Evolutionary conservation across 1,140 invertebrate genomes (phyloP), one percentile per base, ranked within the genome.

Genomic region (Steinernema khuongi): DNA sequence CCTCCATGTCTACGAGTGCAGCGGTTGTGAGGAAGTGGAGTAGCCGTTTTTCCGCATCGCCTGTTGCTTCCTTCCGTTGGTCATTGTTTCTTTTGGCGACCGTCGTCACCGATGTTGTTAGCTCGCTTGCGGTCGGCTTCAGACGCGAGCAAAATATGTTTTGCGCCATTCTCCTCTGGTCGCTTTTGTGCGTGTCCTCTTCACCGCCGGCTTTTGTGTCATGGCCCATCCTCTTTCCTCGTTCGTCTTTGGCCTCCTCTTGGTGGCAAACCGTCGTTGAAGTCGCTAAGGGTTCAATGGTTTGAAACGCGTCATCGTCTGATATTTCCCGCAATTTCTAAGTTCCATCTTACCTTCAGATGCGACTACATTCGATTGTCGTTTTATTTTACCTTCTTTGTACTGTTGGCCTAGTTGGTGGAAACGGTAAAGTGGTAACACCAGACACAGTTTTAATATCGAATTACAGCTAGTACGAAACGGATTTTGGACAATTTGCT

Each of bases 401-500:
- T 41, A 7, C 36, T 41, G 36, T 41, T 41, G 7, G n/a, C 7
- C 36, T 41, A n/a, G 36, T 11, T 7, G 7, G 36, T n/a, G 36
- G 7, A n/a, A 7, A 41, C 7, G n/a, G n/a, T n/a, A n/a, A n/a
- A n/a, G n/a, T n/a, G n/a, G n/a, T n/a, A n/a, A 43, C 41, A 67
- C 4, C 4, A 67, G 7, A 67, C 66, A 7, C 4, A 67, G 19
- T 69, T 31, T 31, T n/a, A 19, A 22, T 30, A 19, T 70, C 19
- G 1, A 14, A 29, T 70, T 70, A n/a, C 68, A 71, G 70, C 14
- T 11, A 11, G n/a, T n/a, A 71, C 28, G 19, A 44, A 71, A 71
- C 2, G 31, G 22, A 31, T 81, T 26, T 33, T 81, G 17, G 73
- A 79, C 22, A 68, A 71, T 19, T 19, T 81, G 1, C 75, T 81